phyloP scores from a whole-genome alignment of 2,113 vertebrate species.

The Peromyscus californicus region DNA sequence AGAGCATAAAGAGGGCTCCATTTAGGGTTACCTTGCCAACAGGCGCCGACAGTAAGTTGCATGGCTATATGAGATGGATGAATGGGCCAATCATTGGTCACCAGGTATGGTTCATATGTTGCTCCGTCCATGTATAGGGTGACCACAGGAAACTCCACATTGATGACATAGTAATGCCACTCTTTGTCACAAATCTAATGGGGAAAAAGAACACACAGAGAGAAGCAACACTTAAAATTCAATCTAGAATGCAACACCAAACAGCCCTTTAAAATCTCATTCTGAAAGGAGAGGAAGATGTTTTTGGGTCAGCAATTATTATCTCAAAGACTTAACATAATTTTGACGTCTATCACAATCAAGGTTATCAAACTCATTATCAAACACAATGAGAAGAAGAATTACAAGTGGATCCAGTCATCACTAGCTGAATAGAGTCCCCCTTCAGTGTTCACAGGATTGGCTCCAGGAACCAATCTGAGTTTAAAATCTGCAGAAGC shows the following conservation, averaged over 20 bases:
- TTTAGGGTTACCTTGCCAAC: conserved; percentile 95
- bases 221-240: conserved; percentile 67
- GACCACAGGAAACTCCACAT: conserved; percentile 96
- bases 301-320: background rate
- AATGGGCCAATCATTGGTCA: conserved; percentile 99
- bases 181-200: conserved; percentile 98
- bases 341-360: background rate
- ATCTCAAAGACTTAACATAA: background rate
- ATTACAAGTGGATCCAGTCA: background rate
- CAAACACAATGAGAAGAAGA: background rate
- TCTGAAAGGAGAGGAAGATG: background rate
- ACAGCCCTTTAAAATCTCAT: conserved; percentile 37
- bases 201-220: conserved; percentile 76
- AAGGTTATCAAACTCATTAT: background rate
- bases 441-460: background rate
- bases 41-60: conserved; percentile 97
- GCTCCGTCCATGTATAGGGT: conserved; percentile 97
- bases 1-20: accelerated
- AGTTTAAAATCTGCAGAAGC: background rate
- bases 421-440: background rate
- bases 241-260: background rate
- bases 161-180: conserved; percentile 99
- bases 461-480: background rate
- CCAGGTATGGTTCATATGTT: conserved; percentile 97
- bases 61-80: conserved; percentile 98